Conservation (phyloP, 1,140 invertebrate species). For the Drosophila lacertosa region DNA sequence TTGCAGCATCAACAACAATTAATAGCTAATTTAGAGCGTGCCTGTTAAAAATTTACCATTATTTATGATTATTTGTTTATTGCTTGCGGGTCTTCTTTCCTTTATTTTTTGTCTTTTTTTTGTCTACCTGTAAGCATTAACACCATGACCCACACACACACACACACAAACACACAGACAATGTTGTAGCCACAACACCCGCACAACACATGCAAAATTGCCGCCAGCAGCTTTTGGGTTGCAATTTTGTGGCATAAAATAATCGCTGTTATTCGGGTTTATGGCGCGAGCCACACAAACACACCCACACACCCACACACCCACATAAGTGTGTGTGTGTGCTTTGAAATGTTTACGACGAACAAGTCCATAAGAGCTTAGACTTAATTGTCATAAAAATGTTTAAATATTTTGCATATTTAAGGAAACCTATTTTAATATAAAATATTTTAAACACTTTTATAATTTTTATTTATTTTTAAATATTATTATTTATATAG, state of each 20-base stretch:
- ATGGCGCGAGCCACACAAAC: conserved; percentile 47
- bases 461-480: too few species aligned
- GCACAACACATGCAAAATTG: conserved; percentile 33
- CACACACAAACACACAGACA: conserved; percentile 15
- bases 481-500: too few species aligned
- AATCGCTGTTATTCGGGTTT: conserved; percentile 77
- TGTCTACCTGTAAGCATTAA: conserved; percentile 66
- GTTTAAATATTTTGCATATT: conserved; percentile 2
- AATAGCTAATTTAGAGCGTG: conserved; percentile 73
- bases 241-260: conserved; percentile 80
- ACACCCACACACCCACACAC: conserved; percentile 18
- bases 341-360: conserved; percentile 54
- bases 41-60: conserved; percentile 74
- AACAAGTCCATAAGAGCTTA: conserved; percentile 6
- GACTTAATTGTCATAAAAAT: neutral
- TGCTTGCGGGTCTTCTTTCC: conserved; percentile 67
- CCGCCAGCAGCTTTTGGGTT: conserved; percentile 76
- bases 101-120: too few species aligned
- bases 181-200: conserved; percentile 1
- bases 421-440: too few species aligned
- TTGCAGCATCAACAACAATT: conserved; percentile 48
- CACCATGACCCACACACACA: conserved; percentile 16
- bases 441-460: too few species aligned
- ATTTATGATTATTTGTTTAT: conserved; percentile 82
- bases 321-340: conserved; percentile 17